A percentile compares a stretch with the other conserved stretches of the same genome.
Conservation (phyloP, 2,888 invertebrate genomes). For the Rutpela maculata region DNA sequence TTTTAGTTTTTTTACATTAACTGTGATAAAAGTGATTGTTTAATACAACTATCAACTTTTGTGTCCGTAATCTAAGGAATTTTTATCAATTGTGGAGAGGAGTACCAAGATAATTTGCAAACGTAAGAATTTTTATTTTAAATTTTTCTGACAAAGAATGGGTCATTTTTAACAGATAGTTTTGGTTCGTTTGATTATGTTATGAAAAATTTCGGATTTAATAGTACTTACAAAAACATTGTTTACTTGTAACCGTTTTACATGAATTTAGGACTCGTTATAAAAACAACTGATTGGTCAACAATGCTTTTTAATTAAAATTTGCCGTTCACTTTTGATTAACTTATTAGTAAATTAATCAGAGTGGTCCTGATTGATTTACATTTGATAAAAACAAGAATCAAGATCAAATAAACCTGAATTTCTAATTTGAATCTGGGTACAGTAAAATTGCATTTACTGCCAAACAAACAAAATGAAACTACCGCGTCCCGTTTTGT, state of each 20-base stretch:
- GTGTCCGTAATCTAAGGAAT: not conserved
- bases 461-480: not conserved
- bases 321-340: slow-evolving; percentile 30
- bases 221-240: no score
- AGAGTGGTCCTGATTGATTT: slow-evolving; percentile 31
- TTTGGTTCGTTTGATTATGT: not conserved
- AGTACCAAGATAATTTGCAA: slow-evolving; percentile 6
- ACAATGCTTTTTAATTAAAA: slow-evolving; percentile 28
- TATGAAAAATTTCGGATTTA: no score
- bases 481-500: not conserved
- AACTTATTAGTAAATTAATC: slow-evolving; percentile 23
- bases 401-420: slow-evolving; percentile 5
- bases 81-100: not conserved
- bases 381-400: slow-evolving; percentile 2
- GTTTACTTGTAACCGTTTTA: no score
- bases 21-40: slow-evolving; percentile 33
- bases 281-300: slow-evolving; percentile 11
- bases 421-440: slow-evolving; percentile 7
- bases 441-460: not conserved
- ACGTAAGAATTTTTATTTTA: slow-evolving; percentile 28
- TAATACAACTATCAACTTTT: not conserved
- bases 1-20: not conserved
- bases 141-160: not conserved
- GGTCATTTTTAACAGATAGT: slow-evolving; percentile 29
- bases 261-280: not conserved